A percentile compares a stretch with the other conserved stretches of the same genome.
phyloP scores from a whole-genome alignment of 2,888 invertebrate species.

The Noctuana brunneofusca region DNA sequence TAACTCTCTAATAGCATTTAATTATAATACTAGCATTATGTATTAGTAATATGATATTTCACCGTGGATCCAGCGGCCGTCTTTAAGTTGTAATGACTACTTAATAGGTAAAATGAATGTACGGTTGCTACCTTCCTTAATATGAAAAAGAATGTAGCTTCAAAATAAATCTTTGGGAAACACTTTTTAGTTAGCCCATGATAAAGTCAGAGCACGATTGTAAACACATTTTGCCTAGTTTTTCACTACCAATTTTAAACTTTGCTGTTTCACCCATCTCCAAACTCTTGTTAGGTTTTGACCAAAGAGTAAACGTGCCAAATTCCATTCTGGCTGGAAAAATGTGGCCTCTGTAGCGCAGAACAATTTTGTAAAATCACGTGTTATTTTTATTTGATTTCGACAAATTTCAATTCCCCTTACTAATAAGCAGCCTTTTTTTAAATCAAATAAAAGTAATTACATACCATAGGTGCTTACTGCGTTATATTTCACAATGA shows the following conservation, averaged over 20 bases:
- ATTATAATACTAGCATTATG: no score
- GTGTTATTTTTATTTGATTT: slow-evolving; percentile 3
- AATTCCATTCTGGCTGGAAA: slow-evolving; percentile 26
- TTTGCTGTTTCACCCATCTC: slow-evolving; percentile 15
- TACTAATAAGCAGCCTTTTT: neutral
- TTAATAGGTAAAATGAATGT: no score
- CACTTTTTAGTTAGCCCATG: slow-evolving; percentile 3
- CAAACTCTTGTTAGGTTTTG: slow-evolving; percentile 27
- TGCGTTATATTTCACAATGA: no score
- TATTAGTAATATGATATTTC: no score
- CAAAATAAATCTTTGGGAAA: neutral
- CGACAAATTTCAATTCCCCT: neutral
- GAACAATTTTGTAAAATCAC: slow-evolving; percentile 23
- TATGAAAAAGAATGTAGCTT: neutral
- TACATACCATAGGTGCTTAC: no score
- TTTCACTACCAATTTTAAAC: slow-evolving; percentile 31
- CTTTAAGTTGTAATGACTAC: no score
- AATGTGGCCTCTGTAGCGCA: slow-evolving; percentile 21
- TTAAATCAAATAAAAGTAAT: no score
- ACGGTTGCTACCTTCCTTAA: no score
- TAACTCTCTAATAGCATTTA: no score
- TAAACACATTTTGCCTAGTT: slow-evolving; percentile 27
- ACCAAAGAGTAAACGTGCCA: slow-evolving; percentile 29
- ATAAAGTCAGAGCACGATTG: slow-evolving; percentile 20
- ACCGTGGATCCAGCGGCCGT: no score